Base-by-base conservation (phyloP, 2,888 invertebrate genomes). In the Xestia sexstrigata region DNA sequence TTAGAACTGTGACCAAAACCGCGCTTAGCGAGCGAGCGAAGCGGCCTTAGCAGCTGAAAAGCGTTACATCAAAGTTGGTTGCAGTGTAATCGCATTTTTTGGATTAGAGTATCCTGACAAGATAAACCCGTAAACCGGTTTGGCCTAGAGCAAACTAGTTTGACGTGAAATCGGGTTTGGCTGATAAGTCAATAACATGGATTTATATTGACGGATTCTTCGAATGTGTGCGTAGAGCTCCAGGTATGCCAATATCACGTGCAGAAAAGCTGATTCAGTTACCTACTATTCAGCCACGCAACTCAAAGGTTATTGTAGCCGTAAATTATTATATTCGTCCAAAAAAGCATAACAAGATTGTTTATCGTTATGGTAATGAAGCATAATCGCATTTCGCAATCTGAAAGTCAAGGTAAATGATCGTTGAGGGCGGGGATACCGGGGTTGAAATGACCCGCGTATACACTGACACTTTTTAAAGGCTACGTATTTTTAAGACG, bases 381-480 rank as follows among this genome's bases (percentile, higher is more conserved):
- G 15, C 35, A 4, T 58, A 49, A 84, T 79, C 84, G 49, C 35
- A 60, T 6, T 39, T 65, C 45, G 80, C 68, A 79, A 71, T 84
- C 79, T 84, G 67, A 58, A 63, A 68, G 84, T 79, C 81, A 84
- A 84, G 79, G 80, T 78, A n/a, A 83, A 83, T 52, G 66, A 9
- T 39, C 47, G 45, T 26, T 30, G 20, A 52, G 65, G 78, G 83
- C n/a, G 45, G 65, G 62, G 47, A 45, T 58, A 39, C 68, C 78
- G 52, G n/a, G n/a, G n/a, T 78, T 66, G 58, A 70, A 79, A 70
- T 66, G 58, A 76, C 55, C 39, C 5, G 39, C 39, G 39, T 65
- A 0, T n/a, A 63, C n/a, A 65, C 39, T 15, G 39, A n/a, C 8
- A 39, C 7, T n/a, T 39, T 39, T n/a, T 15, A n/a, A 39, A 23